Evolutionary conservation across 2,888 invertebrate species (phyloP), one percentile per base, ranked within the genome.

Genomic region (Neoscelio sp.): DNA sequence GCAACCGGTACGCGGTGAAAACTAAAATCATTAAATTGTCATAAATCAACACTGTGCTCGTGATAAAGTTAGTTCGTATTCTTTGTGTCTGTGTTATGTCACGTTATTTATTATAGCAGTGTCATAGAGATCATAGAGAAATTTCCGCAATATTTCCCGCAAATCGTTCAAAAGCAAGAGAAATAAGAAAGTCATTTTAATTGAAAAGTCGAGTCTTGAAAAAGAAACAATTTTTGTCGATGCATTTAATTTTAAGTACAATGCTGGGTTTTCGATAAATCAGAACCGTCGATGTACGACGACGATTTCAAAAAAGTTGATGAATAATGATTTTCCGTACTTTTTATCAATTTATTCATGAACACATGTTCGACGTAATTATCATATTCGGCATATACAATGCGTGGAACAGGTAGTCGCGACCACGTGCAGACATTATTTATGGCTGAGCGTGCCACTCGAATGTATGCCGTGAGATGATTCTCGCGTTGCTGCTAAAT

Each of bases 401-500:
- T 75, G 35, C 70, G 80, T 85, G 83, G 82, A 84, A 84, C 84
- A 82, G 83, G 84, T 83, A 85, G 83, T 83, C 82, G 80, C 82
- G 76, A 80, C 83, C 83, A 81, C 83, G 82, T 80, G 83, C 82
- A 79, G 83, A 84, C 84, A 86, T 87, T 88, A 87, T 87, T 88
- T 87, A 87, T 84, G 85, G 76, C 74, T 82, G 81, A 76, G 82
- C 80, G 81, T 78, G 77, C 73, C 80, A 81, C 82, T 79, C 80
- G 85, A 86, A 85, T 67, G 70, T 80, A 82, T 86, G 86, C 83
- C 86, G 86, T 87, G 85, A 84, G 86, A 88, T 81, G 82, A 77
- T 71, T 77, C 65, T 78, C 79, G 78, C 67, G 80, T 70, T 62
- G 50, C 42, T 44, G 46, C 67, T 75, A 80, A 83, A 82, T 82